Conservation (phyloP, 2,888 invertebrate genomes). For the Erannis defoliaria region DNA sequence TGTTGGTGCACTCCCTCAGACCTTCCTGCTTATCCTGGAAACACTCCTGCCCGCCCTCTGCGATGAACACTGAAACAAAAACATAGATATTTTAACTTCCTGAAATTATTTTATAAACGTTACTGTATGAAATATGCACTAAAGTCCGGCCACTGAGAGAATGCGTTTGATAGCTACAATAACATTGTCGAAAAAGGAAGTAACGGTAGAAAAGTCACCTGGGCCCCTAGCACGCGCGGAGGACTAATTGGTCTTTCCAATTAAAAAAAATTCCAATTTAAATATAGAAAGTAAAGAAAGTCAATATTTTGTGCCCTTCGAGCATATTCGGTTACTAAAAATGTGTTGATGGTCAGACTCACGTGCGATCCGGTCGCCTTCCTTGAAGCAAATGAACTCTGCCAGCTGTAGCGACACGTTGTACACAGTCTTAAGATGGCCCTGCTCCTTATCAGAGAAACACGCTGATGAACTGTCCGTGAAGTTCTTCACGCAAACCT, state of each 20-base stretch:
- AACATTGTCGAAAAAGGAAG: too few relatives aligned
- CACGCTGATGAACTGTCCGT: slow-evolving; percentile 84
- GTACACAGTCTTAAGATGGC: slow-evolving; percentile 87
- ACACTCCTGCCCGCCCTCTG: slow-evolving; percentile 93
- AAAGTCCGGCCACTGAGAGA: too few relatives aligned
- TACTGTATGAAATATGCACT: too few relatives aligned
- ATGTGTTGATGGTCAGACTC: too few relatives aligned
- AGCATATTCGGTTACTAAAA: neutral
- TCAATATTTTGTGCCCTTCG: too few relatives aligned
- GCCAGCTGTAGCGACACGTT: slow-evolving; percentile 90
- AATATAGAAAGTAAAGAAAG: too few relatives aligned
- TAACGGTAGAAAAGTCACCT: too few relatives aligned
- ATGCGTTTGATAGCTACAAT: too few relatives aligned
- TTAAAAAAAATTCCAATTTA: too few relatives aligned
- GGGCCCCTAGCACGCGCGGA: too few relatives aligned
- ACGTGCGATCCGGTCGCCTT: slow-evolving; percentile 94
- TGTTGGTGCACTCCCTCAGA: slow-evolving; percentile 88
- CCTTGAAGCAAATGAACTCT: slow-evolving; percentile 92
- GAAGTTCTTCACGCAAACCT: slow-evolving; percentile 63
- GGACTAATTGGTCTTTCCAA: too few relatives aligned
- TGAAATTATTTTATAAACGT: too few relatives aligned
- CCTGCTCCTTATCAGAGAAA: slow-evolving; percentile 87
- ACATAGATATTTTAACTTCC: neutral
- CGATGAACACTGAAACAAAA: slow-evolving; percentile 89
- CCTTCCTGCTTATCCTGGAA: slow-evolving; percentile 86